Percentiles rank a stretch among this genome's conserved stretches.
phyloP scores from a whole-genome alignment of 2,113 vertebrate species.

The Plotosus lineatus region DNA sequence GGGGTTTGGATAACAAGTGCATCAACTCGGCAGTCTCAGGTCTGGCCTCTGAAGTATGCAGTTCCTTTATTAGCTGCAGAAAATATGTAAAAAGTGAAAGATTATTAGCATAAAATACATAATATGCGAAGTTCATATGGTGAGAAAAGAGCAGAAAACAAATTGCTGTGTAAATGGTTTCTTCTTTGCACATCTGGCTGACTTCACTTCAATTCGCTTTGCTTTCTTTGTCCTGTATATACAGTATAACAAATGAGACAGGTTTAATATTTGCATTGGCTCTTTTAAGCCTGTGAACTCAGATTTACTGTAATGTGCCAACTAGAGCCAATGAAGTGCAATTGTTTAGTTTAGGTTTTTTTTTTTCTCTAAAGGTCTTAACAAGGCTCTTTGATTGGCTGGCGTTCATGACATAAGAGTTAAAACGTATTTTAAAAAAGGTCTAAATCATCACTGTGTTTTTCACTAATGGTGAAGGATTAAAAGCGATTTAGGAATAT shows the following conservation, averaged over 20 bases:
- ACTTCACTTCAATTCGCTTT: background rate
- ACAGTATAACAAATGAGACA: background rate
- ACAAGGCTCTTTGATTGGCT: background rate
- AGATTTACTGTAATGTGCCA: background rate
- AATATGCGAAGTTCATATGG: background rate
- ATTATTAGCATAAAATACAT: background rate
- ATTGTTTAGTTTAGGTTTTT: background rate
- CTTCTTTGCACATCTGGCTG: background rate
- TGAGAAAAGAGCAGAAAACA: background rate
- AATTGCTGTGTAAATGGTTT: background rate
- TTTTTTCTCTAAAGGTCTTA: background rate
- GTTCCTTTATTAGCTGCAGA: conserved; percentile 61
- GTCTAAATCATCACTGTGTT: background rate
- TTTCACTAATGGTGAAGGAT: background rate
- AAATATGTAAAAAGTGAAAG: background rate
- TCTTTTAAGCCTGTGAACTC: background rate
- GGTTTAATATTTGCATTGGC: conserved; percentile 1
- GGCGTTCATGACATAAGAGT: background rate
- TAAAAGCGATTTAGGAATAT: background rate
- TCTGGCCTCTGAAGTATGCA: conserved; percentile 48
- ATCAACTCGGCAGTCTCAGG: conserved; percentile 64
- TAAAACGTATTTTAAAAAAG: background rate
- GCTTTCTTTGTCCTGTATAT: background rate
- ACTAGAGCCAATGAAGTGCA: background rate
- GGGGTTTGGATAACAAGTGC: conserved; percentile 62